These are phyloP conservation scores for Haliclona indistincta DNA, from an alignment of 37 sponge, comb jelly and placozoan genomes.

Conservation along the genomic window DNA sequence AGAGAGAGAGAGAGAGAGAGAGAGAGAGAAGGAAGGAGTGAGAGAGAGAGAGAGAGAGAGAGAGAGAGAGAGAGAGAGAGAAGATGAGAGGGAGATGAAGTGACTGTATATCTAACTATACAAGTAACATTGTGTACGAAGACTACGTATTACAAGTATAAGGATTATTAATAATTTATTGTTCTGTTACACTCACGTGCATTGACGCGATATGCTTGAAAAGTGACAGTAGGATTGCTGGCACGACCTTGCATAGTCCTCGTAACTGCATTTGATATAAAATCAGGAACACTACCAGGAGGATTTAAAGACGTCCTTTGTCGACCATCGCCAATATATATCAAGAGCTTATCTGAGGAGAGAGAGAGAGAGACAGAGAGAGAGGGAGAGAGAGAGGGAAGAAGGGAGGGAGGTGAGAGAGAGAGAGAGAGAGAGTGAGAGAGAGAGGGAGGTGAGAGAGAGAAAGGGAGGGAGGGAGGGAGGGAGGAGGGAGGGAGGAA, in stretches of 20 bases:
- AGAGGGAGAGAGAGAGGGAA: slow-evolving; percentile 7
- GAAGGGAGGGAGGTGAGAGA: neutral
- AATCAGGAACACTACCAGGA: too few relatives aligned
- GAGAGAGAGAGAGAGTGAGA: neutral
- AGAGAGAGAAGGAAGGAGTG: slow-evolving; percentile 17
- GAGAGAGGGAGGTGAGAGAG: neutral
- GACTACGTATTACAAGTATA: too few relatives aligned
- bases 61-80: slow-evolving; percentile 6
- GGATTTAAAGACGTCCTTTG: too few relatives aligned
- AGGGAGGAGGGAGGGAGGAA: slow-evolving; percentile 8
- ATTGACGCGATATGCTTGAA: too few relatives aligned
- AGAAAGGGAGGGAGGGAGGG: neutral
- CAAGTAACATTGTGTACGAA: too few relatives aligned
- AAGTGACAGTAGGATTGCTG: too few relatives aligned
- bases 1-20: slow-evolving; percentile 23
- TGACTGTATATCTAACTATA: neutral
- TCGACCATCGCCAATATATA: too few relatives aligned
- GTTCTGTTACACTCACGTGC: too few relatives aligned
- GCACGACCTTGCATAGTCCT: too few relatives aligned
- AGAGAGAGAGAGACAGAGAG: slow-evolving; percentile 7
- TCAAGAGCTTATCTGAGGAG: too few relatives aligned
- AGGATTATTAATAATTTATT: too few relatives aligned
- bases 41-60: slow-evolving; percentile 9
- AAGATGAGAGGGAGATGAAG: neutral
- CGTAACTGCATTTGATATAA: too few relatives aligned